Evolutionary conservation across 2,113 vertebrate genomes (phyloP), one percentile per base, ranked within the genome.

Genomic region (Hepsetus odoe): DNA sequence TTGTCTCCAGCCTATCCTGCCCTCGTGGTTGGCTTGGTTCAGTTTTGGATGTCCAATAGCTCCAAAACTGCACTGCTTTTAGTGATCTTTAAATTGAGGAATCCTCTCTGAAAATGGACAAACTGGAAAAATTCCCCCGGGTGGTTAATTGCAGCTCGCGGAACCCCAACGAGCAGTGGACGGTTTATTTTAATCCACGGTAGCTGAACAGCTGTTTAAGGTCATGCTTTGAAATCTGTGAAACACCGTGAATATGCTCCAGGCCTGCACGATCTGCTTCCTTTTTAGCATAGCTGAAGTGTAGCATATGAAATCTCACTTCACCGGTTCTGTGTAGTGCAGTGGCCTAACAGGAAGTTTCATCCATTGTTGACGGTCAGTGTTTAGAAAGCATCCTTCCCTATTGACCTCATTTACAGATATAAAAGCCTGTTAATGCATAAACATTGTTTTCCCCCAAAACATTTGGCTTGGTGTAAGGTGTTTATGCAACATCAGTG

Each of bases 261-360:
- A 7, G 14, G 16, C 16, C 26, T 33, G 9, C 20, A 7, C 5
- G 51, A 22, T 20, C 13, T 62, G 59, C 11, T 30, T 32, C 5
- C 56, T 30, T 0, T 59, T 4, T 28, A 3, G 55, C 13, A 16
- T 32, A 16, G 11, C 24, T 16, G 3, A 59, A 59, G 26, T 16
- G 26, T 26, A 49, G 18, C 35, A 38, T 38, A 5, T 38, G 35
- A 4, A 38, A 9, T 4, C 35, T 4, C 4, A 9, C 35, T 5
- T 22, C 10, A n/a, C n/a, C n/a, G n/a, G n/a, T n/a, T n/a, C n/a
- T 32, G 20, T 65, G 18, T 33, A 14, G 16, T 55, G 46, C 53
- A 13, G 64, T 32, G 16, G 40, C 12, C 51, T 32, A 72, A 65
- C 68, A 65, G 69, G 77, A 79, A 53, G 46, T 53, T 55, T 64